Evolutionary conservation across 2,113 vertebrate genomes (phyloP), one percentile per base, ranked within the genome.

Genomic region (Sylvilagus bachmani): DNA sequence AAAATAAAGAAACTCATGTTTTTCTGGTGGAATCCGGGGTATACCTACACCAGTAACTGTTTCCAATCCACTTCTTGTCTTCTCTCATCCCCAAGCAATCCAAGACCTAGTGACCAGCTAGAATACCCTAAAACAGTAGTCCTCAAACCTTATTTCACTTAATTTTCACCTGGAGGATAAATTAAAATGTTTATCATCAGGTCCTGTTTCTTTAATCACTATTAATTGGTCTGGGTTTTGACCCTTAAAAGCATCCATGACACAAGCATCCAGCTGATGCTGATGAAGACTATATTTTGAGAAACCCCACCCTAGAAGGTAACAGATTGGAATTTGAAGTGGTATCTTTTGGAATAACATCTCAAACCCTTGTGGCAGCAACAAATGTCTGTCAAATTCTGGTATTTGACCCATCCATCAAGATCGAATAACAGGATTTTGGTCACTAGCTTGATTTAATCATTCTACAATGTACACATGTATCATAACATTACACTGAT

Each of bases 91-190:
- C 62, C 6, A 53, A 44, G 33, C 58, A 84, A 62, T 29, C 21
- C 44, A 80, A 70, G 29, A 69, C 25, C 38, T n/a, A 61, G 44
- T 55, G 29, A 62, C 83, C 77, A 12, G 86, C 25, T 24, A 90
- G 31, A 22, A 58, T 31, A 75, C 6, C 21, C 55, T 38, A 73
- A 64, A 3, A 84, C 29, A 78, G 19, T 19, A 78, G 8, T 82
- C 82, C 69, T 17, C n/a, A 95, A 94, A 79, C 7, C 19, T 75
- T 38, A 24, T 25, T 89, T 95, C 66, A 25, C 67, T 69, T 89
- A 73, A 74, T 83, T 88, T 71, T 67, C 7, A 82, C 33, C 4
- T 83, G 19, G 6, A 66, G 1, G 3, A 3, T 62, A 81, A 66
- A 85, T 67, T 85, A 86, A 88, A 93, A 91, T 88, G 16, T 31